Evolutionary conservation across 2,888 invertebrate genomes (phyloP).

Genomic region (Pyrrhia umbra): DNA sequence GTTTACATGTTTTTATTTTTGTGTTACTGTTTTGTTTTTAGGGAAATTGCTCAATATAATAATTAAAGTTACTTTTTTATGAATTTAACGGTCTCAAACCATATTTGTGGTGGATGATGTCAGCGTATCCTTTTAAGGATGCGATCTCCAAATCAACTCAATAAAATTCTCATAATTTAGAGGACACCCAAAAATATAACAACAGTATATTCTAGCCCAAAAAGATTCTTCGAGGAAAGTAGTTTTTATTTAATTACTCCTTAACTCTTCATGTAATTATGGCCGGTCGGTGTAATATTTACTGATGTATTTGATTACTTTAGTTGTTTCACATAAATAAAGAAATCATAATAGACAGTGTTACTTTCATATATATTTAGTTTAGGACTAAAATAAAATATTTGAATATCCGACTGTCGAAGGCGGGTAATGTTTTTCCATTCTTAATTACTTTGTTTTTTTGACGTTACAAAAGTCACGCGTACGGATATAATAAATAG

Average conservation of each 20-base stretch:
- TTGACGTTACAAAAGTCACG: constrained; percentile 19
- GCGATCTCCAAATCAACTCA: constrained; percentile 23
- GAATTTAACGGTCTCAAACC: constrained; percentile 27
- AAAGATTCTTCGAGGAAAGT: background rate
- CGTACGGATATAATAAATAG: constrained; percentile 38
- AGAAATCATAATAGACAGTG: too few species aligned
- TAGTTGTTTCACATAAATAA: too few species aligned
- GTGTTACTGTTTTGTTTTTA: constrained; percentile 16
- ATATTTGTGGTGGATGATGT: constrained; percentile 51
- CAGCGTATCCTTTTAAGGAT: constrained; percentile 24
- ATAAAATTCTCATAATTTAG: constrained; percentile 11
- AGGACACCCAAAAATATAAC: background rate
- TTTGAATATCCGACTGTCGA: too few species aligned
- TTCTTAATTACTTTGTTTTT: constrained; percentile 37
- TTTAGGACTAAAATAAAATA: too few species aligned
- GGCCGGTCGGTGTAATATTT: background rate
- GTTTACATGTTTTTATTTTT: constrained; percentile 25
- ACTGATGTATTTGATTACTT: too few species aligned
- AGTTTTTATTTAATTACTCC: background rate
- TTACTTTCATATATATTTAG: too few species aligned
- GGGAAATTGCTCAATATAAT: constrained; percentile 10
- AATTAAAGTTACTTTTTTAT: constrained; percentile 6
- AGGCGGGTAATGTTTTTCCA: too few species aligned
- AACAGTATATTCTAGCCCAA: background rate
- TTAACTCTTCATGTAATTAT: background rate